These are phyloP conservation scores for Rosalia funebris DNA, from an alignment of 2,888 invertebrate species.

Conservation along the genomic window DNA sequence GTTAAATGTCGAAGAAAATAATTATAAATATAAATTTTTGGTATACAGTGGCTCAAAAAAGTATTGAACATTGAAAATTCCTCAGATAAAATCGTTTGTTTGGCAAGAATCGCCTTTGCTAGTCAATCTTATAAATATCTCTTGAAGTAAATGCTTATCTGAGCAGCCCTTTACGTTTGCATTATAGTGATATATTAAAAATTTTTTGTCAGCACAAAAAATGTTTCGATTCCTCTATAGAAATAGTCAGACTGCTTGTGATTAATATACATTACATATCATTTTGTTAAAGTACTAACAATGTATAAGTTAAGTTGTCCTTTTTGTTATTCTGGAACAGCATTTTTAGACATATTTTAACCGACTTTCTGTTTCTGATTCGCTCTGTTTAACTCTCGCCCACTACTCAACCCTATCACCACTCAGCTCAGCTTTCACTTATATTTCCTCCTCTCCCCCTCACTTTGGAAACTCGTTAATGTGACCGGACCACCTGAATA, in stretches of 20 bases:
- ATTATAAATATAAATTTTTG: too few species aligned
- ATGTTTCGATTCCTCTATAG: background rate
- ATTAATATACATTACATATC: constrained; percentile 10
- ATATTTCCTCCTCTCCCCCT: too few species aligned
- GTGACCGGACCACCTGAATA: too few species aligned
- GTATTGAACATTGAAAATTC: too few species aligned
- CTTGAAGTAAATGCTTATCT: constrained; percentile 4
- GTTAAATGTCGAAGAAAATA: too few species aligned
- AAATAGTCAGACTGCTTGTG: background rate
- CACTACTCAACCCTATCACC: too few species aligned
- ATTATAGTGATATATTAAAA: constrained; percentile 12
- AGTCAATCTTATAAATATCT: too few species aligned
- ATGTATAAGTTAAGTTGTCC: constrained; percentile 1
- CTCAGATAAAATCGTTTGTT: too few species aligned
- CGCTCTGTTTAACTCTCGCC: constrained; percentile 2
- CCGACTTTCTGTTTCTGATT: constrained; percentile 6
- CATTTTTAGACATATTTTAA: constrained; percentile 58
- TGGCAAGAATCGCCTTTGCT: too few species aligned
- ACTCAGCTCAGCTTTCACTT: too few species aligned
- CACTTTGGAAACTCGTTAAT: too few species aligned
- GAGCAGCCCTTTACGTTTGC: background rate
- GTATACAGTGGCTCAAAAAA: too few species aligned
- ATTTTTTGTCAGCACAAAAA: background rate
- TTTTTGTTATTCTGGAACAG: constrained; percentile 55
- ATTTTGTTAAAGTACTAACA: constrained; percentile 15